Percentiles rank a stretch among this genome's conserved stretches.
These are phyloP conservation scores for Aleiodes testaceus DNA, from an alignment of 2,888 invertebrate genomes.

Conservation along the genomic window DNA sequence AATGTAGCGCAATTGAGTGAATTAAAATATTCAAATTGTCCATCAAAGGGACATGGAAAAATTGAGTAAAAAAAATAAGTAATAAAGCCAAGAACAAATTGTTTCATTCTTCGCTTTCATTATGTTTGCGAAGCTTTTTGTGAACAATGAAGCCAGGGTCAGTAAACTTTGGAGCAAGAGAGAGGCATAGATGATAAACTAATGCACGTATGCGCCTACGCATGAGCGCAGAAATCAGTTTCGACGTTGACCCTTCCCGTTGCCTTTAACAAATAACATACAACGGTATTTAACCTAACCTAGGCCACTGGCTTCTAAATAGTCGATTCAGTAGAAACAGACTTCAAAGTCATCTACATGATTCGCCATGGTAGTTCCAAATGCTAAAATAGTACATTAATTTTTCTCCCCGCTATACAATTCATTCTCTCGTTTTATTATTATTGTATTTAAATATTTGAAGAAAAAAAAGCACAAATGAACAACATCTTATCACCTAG, in stretches of 20 bases:
- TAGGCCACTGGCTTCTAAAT: constrained; percentile 24
- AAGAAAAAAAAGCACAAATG: neutral
- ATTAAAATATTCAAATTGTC: constrained; percentile 16
- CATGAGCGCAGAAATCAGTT: constrained; percentile 39
- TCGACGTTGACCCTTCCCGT: constrained; percentile 16
- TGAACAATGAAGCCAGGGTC: constrained; percentile 34
- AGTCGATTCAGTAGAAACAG: constrained; percentile 14
- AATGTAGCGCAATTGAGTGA: constrained; percentile 15
- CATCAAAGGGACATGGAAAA: neutral
- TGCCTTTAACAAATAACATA: constrained; percentile 16
- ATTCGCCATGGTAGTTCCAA: too few relatives aligned
- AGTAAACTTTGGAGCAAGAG: constrained; percentile 38
- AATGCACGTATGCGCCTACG: constrained; percentile 42
- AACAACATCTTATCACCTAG: neutral
- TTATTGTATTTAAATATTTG: too few relatives aligned
- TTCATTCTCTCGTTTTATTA: too few relatives aligned
- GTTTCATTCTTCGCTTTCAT: neutral
- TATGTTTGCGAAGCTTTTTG: neutral
- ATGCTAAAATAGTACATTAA: too few relatives aligned
- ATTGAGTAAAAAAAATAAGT: neutral
- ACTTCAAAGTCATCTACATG: neutral
- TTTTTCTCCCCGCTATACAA: too few relatives aligned
- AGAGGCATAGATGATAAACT: constrained; percentile 33
- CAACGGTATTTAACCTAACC: constrained; percentile 23
- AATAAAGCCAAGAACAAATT: neutral